Percentiles rank a stretch among this genome's conserved stretches.
These are phyloP conservation scores for Cynopterus sphinx DNA, from an alignment of 2,797 vertebrate species.

Conservation along the genomic window DNA sequence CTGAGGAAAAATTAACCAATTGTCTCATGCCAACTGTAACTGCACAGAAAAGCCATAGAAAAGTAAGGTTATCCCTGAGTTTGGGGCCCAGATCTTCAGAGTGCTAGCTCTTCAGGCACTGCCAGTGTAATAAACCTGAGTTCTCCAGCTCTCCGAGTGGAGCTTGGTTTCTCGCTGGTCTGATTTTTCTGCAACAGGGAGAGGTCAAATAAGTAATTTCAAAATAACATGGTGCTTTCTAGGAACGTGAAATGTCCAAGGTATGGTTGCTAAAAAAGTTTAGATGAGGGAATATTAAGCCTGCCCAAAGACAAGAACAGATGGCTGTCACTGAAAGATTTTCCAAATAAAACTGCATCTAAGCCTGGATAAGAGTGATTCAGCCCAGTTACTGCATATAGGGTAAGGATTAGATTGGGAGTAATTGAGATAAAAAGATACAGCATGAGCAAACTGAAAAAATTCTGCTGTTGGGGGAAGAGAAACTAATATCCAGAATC, in stretches of 20 bases:
- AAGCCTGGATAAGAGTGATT: background rate
- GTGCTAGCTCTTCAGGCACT: too few species aligned
- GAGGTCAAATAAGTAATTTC: background rate
- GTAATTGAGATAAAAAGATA: background rate
- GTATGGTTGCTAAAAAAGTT: background rate
- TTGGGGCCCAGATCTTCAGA: too few species aligned
- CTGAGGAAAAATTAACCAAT: too few species aligned
- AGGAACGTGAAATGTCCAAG: background rate
- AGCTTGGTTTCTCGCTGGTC: too few species aligned
- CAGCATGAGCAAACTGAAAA: background rate
- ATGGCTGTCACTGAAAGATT: background rate
- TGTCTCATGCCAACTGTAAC: too few species aligned
- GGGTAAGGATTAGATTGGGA: background rate
- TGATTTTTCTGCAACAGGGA: background rate
- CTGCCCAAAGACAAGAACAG: background rate
- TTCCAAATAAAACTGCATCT: background rate
- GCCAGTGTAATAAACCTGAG: too few species aligned
- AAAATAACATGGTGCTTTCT: background rate
- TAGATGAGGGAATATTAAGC: background rate
- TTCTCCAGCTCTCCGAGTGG: too few species aligned
- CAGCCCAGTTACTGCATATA: background rate
- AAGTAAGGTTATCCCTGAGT: too few species aligned
- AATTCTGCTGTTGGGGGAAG: background rate
- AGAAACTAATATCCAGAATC: background rate
- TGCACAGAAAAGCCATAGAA: too few species aligned